Percentiles rank a stretch among this genome's conserved stretches.
phyloP scores from a whole-genome alignment of 1,140 invertebrate genomes.

The Lysiphlebus fabarum region DNA sequence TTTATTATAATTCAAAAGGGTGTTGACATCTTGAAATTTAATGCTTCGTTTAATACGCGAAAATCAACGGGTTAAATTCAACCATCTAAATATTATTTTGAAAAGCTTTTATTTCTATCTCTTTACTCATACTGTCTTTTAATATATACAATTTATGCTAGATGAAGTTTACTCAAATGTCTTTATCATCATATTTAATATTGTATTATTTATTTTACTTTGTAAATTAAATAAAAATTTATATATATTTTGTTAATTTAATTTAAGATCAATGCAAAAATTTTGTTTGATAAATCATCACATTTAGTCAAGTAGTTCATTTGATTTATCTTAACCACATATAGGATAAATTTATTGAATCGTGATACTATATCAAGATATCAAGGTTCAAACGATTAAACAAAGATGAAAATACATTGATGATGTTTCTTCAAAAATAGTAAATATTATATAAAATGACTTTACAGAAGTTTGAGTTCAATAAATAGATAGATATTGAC shows the following conservation, averaged over 20 bases:
- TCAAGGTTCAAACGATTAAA: not conserved
- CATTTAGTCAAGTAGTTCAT: constrained; percentile 22
- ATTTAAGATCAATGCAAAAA: not conserved
- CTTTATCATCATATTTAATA: too few species aligned
- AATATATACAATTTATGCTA: too few species aligned
- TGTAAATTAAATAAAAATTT: too few species aligned
- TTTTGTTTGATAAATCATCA: constrained; percentile 23
- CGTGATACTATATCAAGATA: constrained; percentile 7
- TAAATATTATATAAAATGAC: too few species aligned
- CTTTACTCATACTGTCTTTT: constrained; percentile 3
- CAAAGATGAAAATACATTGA: constrained; percentile 28
- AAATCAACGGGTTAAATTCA: constrained; percentile 43
- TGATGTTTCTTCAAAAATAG: too few species aligned
- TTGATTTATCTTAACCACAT: not conserved
- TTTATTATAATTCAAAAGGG: constrained; percentile 54
- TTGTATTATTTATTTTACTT: too few species aligned
- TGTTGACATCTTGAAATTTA: constrained; percentile 49
- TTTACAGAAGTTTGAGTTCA: too few species aligned
- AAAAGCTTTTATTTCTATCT: constrained; percentile 1
- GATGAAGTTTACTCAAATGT: too few species aligned
- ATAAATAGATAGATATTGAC: too few species aligned
- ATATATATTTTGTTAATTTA: too few species aligned
- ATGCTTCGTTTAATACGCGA: constrained; percentile 40
- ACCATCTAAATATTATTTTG: constrained; percentile 28
- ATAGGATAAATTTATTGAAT: constrained; percentile 14